Evolutionary conservation across 2,888 invertebrate species (phyloP).

Genomic region (Mesorhabditis belari): DNA sequence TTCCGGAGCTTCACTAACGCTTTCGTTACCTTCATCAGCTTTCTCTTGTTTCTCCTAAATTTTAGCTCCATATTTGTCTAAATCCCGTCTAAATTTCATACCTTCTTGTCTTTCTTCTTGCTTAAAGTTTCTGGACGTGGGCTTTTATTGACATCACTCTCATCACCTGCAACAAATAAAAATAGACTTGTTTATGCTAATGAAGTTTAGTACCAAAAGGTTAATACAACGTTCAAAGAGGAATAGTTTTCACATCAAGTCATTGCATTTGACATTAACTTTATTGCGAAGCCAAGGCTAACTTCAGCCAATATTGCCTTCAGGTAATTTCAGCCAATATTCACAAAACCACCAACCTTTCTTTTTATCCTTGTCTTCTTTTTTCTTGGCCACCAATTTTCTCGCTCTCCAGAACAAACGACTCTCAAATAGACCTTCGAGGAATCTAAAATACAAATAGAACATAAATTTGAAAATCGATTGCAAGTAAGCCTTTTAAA

Average conservation of each 20-base stretch:
- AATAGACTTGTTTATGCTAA: background rate
- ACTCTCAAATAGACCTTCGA: slow-evolving; percentile 19
- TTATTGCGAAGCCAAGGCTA: no score
- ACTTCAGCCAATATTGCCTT: no score
- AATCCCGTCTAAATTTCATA: no score
- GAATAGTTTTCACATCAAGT: no score
- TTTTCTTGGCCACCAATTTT: slow-evolving; percentile 48
- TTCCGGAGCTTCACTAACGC: slow-evolving; percentile 56
- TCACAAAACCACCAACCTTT: background rate
- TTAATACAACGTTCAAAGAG: no score
- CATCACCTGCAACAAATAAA: background rate
- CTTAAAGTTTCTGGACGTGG: slow-evolving; percentile 60
- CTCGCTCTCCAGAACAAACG: slow-evolving; percentile 46
- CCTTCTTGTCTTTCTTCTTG: slow-evolving; percentile 59
- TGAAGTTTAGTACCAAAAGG: no score
- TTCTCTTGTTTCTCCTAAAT: no score
- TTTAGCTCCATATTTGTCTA: background rate
- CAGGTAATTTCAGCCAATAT: background rate
- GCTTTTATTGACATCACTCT: background rate
- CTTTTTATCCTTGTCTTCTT: slow-evolving; percentile 27
- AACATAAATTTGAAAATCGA: no score
- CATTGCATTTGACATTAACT: no score
- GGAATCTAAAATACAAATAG: slow-evolving; percentile 11
- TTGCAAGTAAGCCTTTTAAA: no score
- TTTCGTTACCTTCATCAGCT: slow-evolving; percentile 55